Evolutionary conservation across 1,140 invertebrate species (phyloP), one percentile per base, ranked within the genome.

Genomic region (Procambarus clarkii): DNA sequence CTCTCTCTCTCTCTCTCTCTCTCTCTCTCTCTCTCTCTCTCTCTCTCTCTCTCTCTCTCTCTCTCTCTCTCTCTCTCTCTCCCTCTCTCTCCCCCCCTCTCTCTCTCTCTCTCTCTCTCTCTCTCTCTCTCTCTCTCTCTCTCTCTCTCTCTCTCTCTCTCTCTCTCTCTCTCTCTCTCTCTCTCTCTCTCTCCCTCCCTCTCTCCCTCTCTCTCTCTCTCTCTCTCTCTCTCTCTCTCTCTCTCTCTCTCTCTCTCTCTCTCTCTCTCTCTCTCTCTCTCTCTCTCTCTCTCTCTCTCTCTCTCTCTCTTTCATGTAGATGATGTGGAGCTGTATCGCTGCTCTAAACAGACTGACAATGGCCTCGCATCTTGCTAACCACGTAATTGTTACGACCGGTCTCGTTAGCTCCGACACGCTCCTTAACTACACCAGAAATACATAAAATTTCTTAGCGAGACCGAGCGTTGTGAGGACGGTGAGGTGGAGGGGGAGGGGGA

Each of bases 221-320:
- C 60, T 64, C 60, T 64, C 15, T 18, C 24, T 18, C 15, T 18
- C 15, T 18, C 15, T 64, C 60, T 64, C 60, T 64, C 60, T 64
- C 60, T 64, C 60, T 64, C 60, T 64, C 76, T 64, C 5, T 64
- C 60, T 64, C 60, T 64, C 60, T 64, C 60, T 64, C 60, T 64
- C 60, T 64, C 60, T 64, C 60, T 64, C 76, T 64, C 60, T 64
- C 60, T 64, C 60, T 64, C 60, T 64, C 60, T 64, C 60, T 64
- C 60, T 64, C 60, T 64, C 60, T 64, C 60, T 64, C 60, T 64
- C 60, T 64, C 60, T 64, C 60, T 78, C 24, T 78, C 77, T 78
- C 77, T 78, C 77, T 78, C 77, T 78, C 77, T 78, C 34, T 78
- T 34, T 78, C 77, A n/a, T n/a, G n/a, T n/a, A n/a, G n/a, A n/a